A percentile compares a stretch with the other conserved stretches of the same genome.
Evolutionary conservation across 2,888 invertebrate genomes (phyloP).

Genomic region (Dasysyrphus albostriatus): DNA sequence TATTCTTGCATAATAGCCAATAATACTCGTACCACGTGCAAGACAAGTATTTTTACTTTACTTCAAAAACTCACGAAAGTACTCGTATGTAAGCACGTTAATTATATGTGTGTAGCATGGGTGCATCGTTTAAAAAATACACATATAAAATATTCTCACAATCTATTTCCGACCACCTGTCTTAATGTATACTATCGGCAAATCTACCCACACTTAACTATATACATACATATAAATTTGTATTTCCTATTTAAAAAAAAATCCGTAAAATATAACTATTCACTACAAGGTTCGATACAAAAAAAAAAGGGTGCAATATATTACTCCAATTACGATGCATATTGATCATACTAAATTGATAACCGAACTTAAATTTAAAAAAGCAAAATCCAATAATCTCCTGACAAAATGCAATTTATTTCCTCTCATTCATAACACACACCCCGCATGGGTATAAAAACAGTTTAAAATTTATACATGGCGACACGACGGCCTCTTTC

Average conservation of each 20-base stretch:
- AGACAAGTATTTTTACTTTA: neutral
- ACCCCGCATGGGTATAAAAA: constrained; percentile 11
- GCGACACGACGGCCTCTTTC: constrained; percentile 43
- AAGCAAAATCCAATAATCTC: constrained; percentile 71
- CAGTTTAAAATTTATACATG: constrained; percentile 29
- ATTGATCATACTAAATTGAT: constrained; percentile 68
- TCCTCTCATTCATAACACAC: constrained; percentile 19
- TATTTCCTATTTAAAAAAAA: neutral
- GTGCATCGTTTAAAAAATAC: neutral
- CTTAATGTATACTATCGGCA: neutral
- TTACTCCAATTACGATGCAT: constrained; percentile 49
- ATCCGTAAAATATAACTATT: constrained; percentile 8
- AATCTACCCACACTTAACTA: neutral
- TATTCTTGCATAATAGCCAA: neutral
- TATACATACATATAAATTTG: constrained; percentile 1
- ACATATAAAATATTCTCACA: constrained; percentile 1
- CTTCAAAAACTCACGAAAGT: neutral
- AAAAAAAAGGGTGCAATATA: constrained; percentile 33
- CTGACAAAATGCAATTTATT: constrained; percentile 75
- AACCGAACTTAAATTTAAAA: constrained; percentile 63
- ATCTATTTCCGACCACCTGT: constrained; percentile 39
- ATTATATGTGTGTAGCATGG: neutral
- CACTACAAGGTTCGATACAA: neutral
- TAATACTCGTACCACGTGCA: neutral
- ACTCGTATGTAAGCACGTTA: neutral